Evolutionary conservation across 2,113 vertebrate genomes (phyloP).

Genomic region (Piaya cayana): DNA sequence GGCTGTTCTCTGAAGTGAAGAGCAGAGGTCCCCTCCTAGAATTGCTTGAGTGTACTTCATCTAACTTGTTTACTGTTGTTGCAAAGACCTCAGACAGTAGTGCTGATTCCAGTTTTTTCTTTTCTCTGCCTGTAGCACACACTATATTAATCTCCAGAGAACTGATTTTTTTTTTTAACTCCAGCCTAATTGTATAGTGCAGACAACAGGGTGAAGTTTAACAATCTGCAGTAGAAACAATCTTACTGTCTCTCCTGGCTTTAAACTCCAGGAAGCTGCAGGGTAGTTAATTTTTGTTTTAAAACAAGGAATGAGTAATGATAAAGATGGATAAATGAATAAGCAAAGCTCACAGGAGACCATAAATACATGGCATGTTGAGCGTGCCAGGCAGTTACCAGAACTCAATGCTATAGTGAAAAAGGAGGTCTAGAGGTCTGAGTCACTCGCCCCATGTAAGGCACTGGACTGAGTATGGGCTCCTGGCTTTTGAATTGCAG

Average conservation of each 20-base stretch:
- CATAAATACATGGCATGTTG: background rate
- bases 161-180: background rate
- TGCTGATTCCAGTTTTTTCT: background rate
- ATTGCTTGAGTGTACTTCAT: background rate
- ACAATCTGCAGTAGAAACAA: background rate
- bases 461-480: background rate
- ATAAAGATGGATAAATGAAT: background rate
- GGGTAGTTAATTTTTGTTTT: constrained; percentile 8
- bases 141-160: background rate
- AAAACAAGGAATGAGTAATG: constrained; percentile 3
- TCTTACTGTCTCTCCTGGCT: background rate
- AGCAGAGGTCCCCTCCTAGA: background rate
- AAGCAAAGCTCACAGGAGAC: background rate
- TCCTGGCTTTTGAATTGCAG: background rate
- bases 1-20: background rate
- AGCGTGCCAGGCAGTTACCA: background rate
- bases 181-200: background rate
- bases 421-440: background rate
- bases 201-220: background rate
- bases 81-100: background rate
- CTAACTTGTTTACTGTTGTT: background rate
- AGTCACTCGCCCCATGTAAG: background rate
- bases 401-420: background rate
- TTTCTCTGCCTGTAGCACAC: background rate
- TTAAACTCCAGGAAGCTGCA: background rate